Evolutionary conservation across 2,888 invertebrate genomes (phyloP), one percentile per base, ranked within the genome.

Genomic region (Halictus quadricinctus): DNA sequence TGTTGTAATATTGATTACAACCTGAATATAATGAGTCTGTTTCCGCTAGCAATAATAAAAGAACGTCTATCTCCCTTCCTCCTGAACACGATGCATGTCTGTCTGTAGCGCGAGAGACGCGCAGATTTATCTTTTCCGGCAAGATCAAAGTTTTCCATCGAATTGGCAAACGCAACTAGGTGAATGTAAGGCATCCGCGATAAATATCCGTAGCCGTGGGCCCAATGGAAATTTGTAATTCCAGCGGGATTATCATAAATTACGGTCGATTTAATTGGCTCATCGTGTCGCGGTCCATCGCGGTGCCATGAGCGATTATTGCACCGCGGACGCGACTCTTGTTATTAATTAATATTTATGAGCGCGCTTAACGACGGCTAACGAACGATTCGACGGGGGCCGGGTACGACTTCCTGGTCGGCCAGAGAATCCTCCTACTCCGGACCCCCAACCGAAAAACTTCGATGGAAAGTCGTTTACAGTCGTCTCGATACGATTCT

Each of bases 281-380:
- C 60, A 60, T 76, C 66, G 72, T 25, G 72, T 43, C 64, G 54
- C 29, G 25, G 69, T 66, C 29, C 50, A 72, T 81, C 75, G 79
- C 72, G 69, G 69, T 73, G 54, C 74, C 76, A 48, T 76, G 69
- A 72, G 72, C 78, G 79, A 86, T 88, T 83, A 88, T 78, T 72
- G 80, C 73, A 70, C 70, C 81, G 78, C 74, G 69, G 78, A 79
- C 58, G 83, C 70, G 60, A 73, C 75, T 86, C 85, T 88, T 76
- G 72, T 82, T 81, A 81, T 87, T 87, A 84, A 86, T 82, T 84
- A 86, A 82, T 86, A 86, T 86, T 88, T 86, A 88, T 48, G 87
- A 87, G 82, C 79, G 21, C 72, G 64, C 69, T 81, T 80, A 85
- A 85, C 79, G 80, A 81, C 73, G 77, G 50, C 69, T 78, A 84